phyloP scores from a whole-genome alignment of 2,888 invertebrate genomes.

The Phengaris alcon region DNA sequence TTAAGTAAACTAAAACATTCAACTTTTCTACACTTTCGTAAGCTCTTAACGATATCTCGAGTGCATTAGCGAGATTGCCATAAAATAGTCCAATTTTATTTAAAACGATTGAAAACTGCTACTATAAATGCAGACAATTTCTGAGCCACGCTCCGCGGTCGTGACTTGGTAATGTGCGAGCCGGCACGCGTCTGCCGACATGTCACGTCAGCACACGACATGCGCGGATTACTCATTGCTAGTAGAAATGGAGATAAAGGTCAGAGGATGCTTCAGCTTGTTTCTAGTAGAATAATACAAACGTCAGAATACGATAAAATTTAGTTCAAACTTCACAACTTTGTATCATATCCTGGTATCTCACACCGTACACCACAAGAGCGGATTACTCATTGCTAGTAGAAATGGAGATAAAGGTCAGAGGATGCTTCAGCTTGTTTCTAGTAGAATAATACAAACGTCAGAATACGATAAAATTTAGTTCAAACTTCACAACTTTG shows the following conservation, averaged over 20 bases:
- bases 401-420: no score
- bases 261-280: neutral
- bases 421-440: neutral
- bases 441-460: no score
- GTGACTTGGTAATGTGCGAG: slow-evolving; percentile 55
- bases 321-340: no score
- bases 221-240: slow-evolving; percentile 30
- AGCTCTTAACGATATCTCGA: slow-evolving; percentile 36
- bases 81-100: slow-evolving; percentile 39
- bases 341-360: slow-evolving; percentile 42
- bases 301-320: no score
- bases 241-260: slow-evolving; percentile 31
- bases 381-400: neutral
- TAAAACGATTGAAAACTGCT: slow-evolving; percentile 40
- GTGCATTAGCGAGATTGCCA: slow-evolving; percentile 39
- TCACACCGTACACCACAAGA: slow-evolving; percentile 47
- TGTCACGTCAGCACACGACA: slow-evolving; percentile 50
- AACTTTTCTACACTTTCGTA: slow-evolving; percentile 5
- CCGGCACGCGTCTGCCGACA: slow-evolving; percentile 58
- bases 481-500: no score
- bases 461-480: no score
- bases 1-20: neutral
- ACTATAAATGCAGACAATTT: slow-evolving; percentile 45
- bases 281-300: no score
- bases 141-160: slow-evolving; percentile 55